Evolutionary conservation across 2,797 vertebrate species (phyloP), one percentile per base, ranked within the genome.

Genomic region (Chanos chanos): DNA sequence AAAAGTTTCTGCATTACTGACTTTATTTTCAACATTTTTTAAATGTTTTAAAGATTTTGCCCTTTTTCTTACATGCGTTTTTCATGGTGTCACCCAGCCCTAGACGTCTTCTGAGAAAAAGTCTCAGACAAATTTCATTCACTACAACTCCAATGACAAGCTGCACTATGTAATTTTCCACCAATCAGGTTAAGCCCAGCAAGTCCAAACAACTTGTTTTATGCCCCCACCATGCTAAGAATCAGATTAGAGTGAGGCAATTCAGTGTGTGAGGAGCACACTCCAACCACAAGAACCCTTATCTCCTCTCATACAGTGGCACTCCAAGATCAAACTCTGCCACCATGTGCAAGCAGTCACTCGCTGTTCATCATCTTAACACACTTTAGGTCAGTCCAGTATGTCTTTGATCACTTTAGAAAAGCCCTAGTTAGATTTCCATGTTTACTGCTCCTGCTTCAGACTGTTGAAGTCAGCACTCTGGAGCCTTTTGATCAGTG

Each of bases 391-490:
- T 49, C 24, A 25, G 9, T 7, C 36, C 33, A 25, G 24, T 21
- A 31, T 6, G 52, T 31, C 53, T 63, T 62, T 57, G 52, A 68
- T 62, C 66, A 47, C 33, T 47, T 25, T 36, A 57, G 22, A 31
- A 34, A 47, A 59, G 43, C 58, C 66, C 57, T 58, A 58, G 54
- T 44, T 33, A 52, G 47, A 66, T 66, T 58, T 52, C 57, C 31
- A 15, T 28, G 25, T 52, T 52, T 48, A 25, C 51, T n/a, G 34
- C 21, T 9, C 18, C 44, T 39, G 25, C 52, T 44, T 65, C 36
- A 34, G 61, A 24, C 40, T 57, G 30, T 22, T 28, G 59, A 40
- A 27, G 44, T 28, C 27, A 41, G 43, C 21, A 41, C 21, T n/a
- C n/a, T n/a, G n/a, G 12, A 3, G 41, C 39, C 41, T 21, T 61